phyloP scores from a whole-genome alignment of 2,113 vertebrate species.

The Chascanopsetta lugubris region DNA sequence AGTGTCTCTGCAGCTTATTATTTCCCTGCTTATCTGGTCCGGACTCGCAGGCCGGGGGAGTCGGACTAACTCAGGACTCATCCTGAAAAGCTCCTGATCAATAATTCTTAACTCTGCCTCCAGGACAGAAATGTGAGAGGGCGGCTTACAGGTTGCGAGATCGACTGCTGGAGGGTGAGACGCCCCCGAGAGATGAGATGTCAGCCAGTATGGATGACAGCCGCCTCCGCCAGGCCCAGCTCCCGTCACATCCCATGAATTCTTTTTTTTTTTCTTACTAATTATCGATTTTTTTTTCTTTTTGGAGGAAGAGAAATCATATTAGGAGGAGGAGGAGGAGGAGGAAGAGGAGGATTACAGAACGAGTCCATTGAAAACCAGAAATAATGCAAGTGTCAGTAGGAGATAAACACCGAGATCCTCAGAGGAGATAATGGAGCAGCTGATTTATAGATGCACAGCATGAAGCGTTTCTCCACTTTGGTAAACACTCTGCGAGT shows the following conservation, averaged over 20 bases:
- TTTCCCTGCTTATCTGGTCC: conserved; percentile 8
- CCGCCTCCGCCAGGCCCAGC: neutral
- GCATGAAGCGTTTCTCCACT: conserved; percentile 36
- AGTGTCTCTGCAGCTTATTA: neutral
- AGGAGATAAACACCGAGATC: conserved; percentile 57
- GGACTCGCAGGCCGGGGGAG: neutral
- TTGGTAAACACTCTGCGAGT: conserved; percentile 25
- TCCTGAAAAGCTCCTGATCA: conserved; percentile 31
- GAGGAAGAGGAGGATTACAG: conserved; percentile 10
- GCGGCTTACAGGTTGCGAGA: conserved; percentile 18
- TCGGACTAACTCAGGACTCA: conserved; percentile 2
- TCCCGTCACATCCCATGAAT: conserved; percentile 14
- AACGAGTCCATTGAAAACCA: conserved; percentile 24
- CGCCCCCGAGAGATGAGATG: conserved; percentile 22
- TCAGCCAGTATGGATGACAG: conserved; percentile 22
- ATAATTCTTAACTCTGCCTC: conserved; percentile 29
- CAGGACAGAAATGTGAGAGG: conserved; percentile 38
- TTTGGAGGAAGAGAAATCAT: no score
- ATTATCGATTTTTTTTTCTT: conserved; percentile 19
- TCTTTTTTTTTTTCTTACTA: no score
- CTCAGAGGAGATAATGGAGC: conserved; percentile 44
- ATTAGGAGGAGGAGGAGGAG: no score
- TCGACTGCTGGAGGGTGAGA: conserved; percentile 29
- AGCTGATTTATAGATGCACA: conserved; percentile 49
- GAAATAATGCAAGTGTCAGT: conserved; percentile 41